Conservation (phyloP, 2,113 vertebrate species). For the Melanerpes formicivorus region DNA sequence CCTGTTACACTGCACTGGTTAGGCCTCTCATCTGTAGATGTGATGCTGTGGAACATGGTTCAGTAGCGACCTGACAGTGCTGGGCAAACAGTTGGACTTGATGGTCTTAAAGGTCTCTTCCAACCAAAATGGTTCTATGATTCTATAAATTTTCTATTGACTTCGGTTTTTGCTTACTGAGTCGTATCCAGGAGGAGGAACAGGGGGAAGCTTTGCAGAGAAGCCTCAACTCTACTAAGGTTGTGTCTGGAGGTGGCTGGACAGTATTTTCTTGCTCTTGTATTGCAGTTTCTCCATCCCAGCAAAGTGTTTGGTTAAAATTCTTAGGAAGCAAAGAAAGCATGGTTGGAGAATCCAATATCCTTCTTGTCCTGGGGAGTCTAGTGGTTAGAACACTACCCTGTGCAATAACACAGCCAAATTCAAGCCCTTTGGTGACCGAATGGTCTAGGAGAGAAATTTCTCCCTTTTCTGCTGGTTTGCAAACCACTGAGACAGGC, state of each 20-base stretch:
- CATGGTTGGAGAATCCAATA: rapidly evolving
- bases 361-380: too few relatives aligned
- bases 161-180: background rate
- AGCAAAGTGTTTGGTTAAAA: background rate
- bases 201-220: background rate
- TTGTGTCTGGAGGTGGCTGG: background rate
- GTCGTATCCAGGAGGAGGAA: background rate
- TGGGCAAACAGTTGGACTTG: too few relatives aligned
- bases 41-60: too few relatives aligned
- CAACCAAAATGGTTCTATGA: too few relatives aligned
- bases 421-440: background rate
- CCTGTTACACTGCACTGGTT: too few relatives aligned
- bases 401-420: background rate
- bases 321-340: background rate
- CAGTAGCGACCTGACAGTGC: too few relatives aligned
- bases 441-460: background rate
- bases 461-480: background rate
- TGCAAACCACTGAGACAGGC: background rate
- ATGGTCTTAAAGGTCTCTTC: too few relatives aligned
- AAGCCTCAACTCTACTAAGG: background rate
- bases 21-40: too few relatives aligned
- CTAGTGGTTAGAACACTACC: background rate
- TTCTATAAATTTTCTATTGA: background rate
- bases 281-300: background rate
- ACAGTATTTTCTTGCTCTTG: background rate